Evolutionary conservation across 2,888 invertebrate genomes (phyloP).

Genomic region (Pseudanteris insignis): DNA sequence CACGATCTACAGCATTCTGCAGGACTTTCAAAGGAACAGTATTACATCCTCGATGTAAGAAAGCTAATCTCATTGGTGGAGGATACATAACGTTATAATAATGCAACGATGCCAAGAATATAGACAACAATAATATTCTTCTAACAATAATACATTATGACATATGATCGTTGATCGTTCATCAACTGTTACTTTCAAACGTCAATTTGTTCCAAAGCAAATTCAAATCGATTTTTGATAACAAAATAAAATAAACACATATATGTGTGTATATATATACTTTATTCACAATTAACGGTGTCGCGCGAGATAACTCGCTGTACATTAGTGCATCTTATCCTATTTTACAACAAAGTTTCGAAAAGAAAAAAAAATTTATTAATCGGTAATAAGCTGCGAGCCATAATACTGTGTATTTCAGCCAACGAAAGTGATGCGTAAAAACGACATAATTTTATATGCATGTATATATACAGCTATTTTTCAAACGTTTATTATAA

Average conservation of each 20-base stretch:
- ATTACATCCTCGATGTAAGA: too few relatives aligned
- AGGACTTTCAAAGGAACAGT: too few relatives aligned
- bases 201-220: too few relatives aligned
- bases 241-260: slow-evolving; percentile 16
- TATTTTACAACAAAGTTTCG: slow-evolving; percentile 44
- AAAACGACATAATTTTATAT: slow-evolving; percentile 25
- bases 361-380: slow-evolving; percentile 40
- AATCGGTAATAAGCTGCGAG: slow-evolving; percentile 44
- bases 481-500: slow-evolving; percentile 33
- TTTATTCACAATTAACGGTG: slow-evolving; percentile 46
- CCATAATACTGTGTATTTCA: slow-evolving; percentile 43
- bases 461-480: slow-evolving; percentile 18
- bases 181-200: too few relatives aligned
- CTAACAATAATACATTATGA: too few relatives aligned
- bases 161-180: too few relatives aligned
- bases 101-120: too few relatives aligned
- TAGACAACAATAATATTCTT: too few relatives aligned
- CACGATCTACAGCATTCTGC: too few relatives aligned
- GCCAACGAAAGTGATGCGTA: slow-evolving; percentile 39
- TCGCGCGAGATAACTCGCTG: slow-evolving; percentile 30
- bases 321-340: slow-evolving; percentile 38
- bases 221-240: slow-evolving; percentile 60
- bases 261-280: slow-evolving; percentile 30
- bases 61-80: too few relatives aligned
- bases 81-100: too few relatives aligned